Evolutionary conservation across 2,888 invertebrate genomes (phyloP), one percentile per base, ranked within the genome.

Genomic region (Agrochola lota): DNA sequence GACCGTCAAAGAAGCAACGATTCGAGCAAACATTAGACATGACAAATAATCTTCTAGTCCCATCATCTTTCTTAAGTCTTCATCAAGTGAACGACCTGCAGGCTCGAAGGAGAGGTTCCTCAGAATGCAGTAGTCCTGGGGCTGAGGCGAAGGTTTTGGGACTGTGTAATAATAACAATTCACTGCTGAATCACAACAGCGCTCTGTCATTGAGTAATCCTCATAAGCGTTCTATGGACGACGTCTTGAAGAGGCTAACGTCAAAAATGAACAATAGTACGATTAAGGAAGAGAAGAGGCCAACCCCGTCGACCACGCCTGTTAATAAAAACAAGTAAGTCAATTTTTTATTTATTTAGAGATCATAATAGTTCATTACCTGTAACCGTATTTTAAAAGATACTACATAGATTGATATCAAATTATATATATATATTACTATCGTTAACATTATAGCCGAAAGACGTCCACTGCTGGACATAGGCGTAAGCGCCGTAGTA

Each of bases 171-270:
- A 97, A 97, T 89, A 98, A 97, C 92, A 97, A 97, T 94, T 97
- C 97, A 91, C 94, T 97, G 93, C 95, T 97, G 92, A 97, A 97
- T 91, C 97, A 97, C 89, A 97, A 97, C 91, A 97, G 96, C 83
- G 97, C 97, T 84, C 92, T 96, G 90, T 94, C 96, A 63, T 90
- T 97, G 17, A 94, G 93, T 12, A 93, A 97, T 78, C 97, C 97
- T 81, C 97, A 97, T 89, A 98, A 98, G 95, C 97, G 98, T 94
- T 98, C 98, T 82, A 99, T 99, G 99, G 99, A 99, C 96, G 98
- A 99, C 96, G 99, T 99, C 66, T 97, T 99, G 74, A 98, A 98
- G 95, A 97, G 98, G 94, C 97, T 98, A 89, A 98, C 98, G 86
- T 98, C 98, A 84, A 99, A 98, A 96, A 98, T 98, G 97, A 98